A percentile compares a stretch with the other conserved stretches of the same genome.
These are phyloP conservation scores for Didymodactylos carnosus DNA, from an alignment of 2,888 invertebrate species.

Conservation along the genomic window DNA sequence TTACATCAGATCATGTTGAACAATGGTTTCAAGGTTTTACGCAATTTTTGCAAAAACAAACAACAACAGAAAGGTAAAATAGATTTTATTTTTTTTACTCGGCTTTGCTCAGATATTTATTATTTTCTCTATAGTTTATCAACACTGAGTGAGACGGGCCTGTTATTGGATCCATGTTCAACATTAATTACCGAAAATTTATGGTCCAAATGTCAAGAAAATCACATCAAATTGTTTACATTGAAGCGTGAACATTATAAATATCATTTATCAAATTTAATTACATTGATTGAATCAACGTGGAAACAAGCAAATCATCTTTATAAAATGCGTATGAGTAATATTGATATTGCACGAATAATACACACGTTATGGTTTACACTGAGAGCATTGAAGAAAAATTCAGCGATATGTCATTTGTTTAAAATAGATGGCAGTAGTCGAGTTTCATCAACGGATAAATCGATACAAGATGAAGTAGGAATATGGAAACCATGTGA, in stretches of 20 bases:
- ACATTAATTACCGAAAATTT: neutral
- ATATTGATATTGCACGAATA: neutral
- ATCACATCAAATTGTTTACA: neutral
- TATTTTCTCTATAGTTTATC: no score
- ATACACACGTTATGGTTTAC: neutral
- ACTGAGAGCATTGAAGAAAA: neutral
- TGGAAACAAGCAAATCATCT: neutral
- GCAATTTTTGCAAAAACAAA: neutral
- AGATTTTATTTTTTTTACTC: no score
- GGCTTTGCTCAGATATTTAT: no score
- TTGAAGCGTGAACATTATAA: neutral
- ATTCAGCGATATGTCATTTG: neutral
- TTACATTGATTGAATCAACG: neutral
- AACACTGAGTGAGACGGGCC: no score
- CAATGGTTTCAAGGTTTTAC: neutral
- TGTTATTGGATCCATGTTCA: neutral
- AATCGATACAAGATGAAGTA: no score
- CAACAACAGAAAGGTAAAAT: no score
- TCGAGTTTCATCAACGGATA: no score
- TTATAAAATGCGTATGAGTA: neutral
- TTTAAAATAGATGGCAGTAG: no score
- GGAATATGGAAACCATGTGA: neutral
- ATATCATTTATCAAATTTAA: neutral
- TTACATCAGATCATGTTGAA: neutral
- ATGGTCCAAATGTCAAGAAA: neutral